Evolutionary conservation across 2,797 vertebrate genomes (phyloP), one percentile per base, ranked within the genome.

Genomic region (Okamejei kenojei): DNA sequence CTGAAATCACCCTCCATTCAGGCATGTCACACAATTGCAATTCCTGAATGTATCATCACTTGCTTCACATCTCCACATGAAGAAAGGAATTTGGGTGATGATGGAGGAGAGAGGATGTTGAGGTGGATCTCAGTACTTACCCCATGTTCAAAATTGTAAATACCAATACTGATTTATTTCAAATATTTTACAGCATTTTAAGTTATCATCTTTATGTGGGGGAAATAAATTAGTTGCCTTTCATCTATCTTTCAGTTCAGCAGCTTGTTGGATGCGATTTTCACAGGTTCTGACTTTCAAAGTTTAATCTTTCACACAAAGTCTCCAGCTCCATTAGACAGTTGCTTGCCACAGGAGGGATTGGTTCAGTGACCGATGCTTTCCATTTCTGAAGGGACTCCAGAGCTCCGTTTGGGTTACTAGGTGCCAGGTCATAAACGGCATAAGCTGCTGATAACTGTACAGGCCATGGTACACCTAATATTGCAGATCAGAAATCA

Each of bases 361-460:
- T 95, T 0, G 82, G 93, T 68, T 94, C 95, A 23, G 94, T 93
- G 0, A 95, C 94, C 73, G 97, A 96, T 82, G 93, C 96, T 93
- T 96, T 96, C 99, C 99, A 99, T 8, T 93, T 95, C 11, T 95
- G 96, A 79, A 99, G 94, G 76, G 97, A 95, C 21, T 98, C 96
- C 95, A 97, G 84, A 76, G 97, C 96, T 93, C 97, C 96, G 93
- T 96, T 96, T 1, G 98, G 98, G 94, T 98, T 96, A 95, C 98
- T 97, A 65, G 98, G 97, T 54, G 97, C 97, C 95, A 99, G 94
- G 93, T 99, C 98, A 86, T 97, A 97, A 54, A 98, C 96, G 74
- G 98, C 97, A 94, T 99, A 99, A 90, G 98, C 81, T 0, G 98
- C 97, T 45, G 99, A 98, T 93, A 99, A 95, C 95, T 99, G 98